Evolutionary conservation across 2,113 vertebrate species (phyloP), one percentile per base, ranked within the genome.

Genomic region (Cinclus mexicanus): DNA sequence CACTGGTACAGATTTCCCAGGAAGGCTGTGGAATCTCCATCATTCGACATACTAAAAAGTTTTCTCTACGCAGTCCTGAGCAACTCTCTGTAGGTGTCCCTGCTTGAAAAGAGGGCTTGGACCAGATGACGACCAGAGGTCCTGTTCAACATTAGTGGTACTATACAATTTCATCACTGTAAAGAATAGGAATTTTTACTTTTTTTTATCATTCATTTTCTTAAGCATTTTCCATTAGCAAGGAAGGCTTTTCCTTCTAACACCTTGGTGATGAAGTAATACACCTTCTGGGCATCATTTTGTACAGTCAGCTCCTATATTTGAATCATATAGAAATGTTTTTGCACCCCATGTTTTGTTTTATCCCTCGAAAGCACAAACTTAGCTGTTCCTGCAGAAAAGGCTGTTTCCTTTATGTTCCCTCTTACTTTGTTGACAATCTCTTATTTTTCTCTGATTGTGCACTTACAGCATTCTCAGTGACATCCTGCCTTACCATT

Each of bases 261-360:
- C 23, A 52, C 2, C 3, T 75, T 61, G 22, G 17, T 68, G 59
- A 82, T 41, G 47, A 78, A 91, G 71, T 16, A 20, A 10, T 28
- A 14, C 20, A 35, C 6, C 10, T 71, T 60, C 61, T 63, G 15
- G 28, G 6, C 20, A 59, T 50, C 2, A 21, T 69, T 76, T 53
- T 28, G 31, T 82, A 33, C 37, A 42, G 60, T 46, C 37, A 82
- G 26, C 6, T 87, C 17, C 4, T 78, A 44, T 52, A 87, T 81
- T 75, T 82, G 17, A 42, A 60, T 60, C 7, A 49, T 23, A 31
- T 0, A 50, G 16, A 83, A 83, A 47, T 28, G 9, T 79, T 75
- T 67, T 31, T 76, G 3, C 47, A 60, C 5, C 3, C 7, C 20
- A 3, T 10, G 1, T 10, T 85, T 37, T 22, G 11, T 0, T 25